These are phyloP conservation scores for Echinarachnius parma DNA, from an alignment of 53 echinoderm and acorn worm species.

Conservation along the genomic window DNA sequence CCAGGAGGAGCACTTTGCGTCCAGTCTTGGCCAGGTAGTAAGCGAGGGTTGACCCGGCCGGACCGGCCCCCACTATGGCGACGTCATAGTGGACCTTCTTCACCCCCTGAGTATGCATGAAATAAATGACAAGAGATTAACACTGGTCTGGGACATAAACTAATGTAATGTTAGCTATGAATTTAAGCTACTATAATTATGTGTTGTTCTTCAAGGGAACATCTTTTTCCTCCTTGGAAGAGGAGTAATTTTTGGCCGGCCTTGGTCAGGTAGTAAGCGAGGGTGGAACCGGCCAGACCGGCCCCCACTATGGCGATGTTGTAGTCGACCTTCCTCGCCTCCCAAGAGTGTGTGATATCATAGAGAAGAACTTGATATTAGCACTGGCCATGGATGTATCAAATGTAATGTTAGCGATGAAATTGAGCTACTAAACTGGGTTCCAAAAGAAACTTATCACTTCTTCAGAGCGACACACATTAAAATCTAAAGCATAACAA, in stretches of 20 bases:
- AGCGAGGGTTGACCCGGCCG: constrained; percentile 42
- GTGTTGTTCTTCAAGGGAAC: too few species aligned
- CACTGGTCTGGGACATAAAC: too few species aligned
- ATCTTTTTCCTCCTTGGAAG: too few species aligned
- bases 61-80: constrained; percentile 45
- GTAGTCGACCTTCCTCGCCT: constrained; percentile 29
- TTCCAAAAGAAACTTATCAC: too few species aligned
- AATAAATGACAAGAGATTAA: neutral
- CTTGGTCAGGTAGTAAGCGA: constrained; percentile 53
- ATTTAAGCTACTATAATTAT: too few species aligned
- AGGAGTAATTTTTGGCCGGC: constrained; percentile 37
- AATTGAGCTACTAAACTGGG: too few species aligned
- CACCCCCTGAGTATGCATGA: constrained; percentile 6
- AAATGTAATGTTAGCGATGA: too few species aligned
- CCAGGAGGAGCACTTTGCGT: constrained; percentile 37
- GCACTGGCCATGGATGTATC: too few species aligned
- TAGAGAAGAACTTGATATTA: neutral
- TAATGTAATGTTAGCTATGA: too few species aligned
- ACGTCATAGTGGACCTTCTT: constrained; percentile 43
- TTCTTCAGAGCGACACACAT: too few species aligned
- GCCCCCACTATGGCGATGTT: constrained; percentile 44
- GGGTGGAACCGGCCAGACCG: constrained; percentile 39
- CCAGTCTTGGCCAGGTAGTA: constrained; percentile 52
- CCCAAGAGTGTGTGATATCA: neutral
- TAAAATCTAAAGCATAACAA: too few species aligned